Evolutionary conservation across 30 jellyfish, hydroid and myxozoan genomes (phyloP).

Genomic region (Aurelia aurita complex sp. Pacific): DNA sequence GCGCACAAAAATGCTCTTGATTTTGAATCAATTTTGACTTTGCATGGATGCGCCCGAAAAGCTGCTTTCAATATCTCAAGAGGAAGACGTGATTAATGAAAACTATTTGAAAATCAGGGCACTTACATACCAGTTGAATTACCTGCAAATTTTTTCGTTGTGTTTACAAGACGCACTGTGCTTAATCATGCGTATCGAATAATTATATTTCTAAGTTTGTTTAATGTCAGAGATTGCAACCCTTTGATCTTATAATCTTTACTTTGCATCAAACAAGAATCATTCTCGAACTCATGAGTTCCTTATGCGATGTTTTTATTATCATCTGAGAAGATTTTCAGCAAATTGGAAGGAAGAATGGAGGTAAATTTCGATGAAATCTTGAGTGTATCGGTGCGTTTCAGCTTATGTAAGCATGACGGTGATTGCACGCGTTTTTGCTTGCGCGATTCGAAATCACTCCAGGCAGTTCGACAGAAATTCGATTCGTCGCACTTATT

Average conservation of each 20-base stretch:
- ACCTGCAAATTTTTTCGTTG: constrained; percentile 36
- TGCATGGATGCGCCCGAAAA: too few species aligned
- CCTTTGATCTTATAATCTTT: constrained; percentile 56
- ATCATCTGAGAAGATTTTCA: too few species aligned
- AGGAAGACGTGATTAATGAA: background rate
- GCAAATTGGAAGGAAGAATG: background rate
- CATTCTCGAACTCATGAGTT: background rate
- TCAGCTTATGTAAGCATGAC: constrained; percentile 41
- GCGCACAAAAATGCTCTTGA: too few species aligned
- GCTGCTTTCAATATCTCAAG: background rate
- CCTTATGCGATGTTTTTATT: too few species aligned
- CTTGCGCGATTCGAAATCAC: constrained; percentile 51
- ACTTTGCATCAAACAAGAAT: background rate
- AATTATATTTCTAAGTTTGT: background rate
- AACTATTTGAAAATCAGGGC: background rate
- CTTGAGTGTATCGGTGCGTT: constrained; percentile 29
- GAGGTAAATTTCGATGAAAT: background rate
- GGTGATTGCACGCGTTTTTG: constrained; percentile 64
- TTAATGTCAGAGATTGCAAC: constrained; percentile 19
- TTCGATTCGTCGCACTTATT: constrained; percentile 8
- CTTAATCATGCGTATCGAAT: constrained; percentile 12
- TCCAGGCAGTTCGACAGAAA: constrained; percentile 43
- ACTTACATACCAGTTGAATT: constrained; percentile 46
- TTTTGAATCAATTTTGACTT: too few species aligned
- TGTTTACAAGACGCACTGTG: constrained; percentile 49